These are phyloP conservation scores for Catocala fraxini DNA, from an alignment of 2,888 invertebrate species.

Conservation along the genomic window DNA sequence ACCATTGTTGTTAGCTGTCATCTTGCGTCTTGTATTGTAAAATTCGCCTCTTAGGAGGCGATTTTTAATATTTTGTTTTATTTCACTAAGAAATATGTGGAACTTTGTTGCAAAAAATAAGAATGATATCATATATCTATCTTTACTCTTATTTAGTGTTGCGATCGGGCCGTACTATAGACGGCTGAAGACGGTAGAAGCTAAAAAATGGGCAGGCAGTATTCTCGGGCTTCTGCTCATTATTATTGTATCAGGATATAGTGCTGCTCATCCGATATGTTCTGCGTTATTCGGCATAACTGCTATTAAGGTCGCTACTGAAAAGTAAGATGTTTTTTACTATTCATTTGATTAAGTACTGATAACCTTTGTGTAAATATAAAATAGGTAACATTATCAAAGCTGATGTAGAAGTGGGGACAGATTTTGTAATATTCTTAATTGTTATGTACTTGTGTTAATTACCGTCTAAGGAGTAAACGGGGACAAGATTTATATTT, in stretches of 20 bases:
- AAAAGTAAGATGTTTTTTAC: conserved; percentile 66
- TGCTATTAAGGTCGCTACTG: conserved; percentile 73
- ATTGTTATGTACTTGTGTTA: too few species aligned
- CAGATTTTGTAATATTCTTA: too few species aligned
- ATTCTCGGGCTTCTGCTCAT: conserved; percentile 73
- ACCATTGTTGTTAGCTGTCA: too few species aligned
- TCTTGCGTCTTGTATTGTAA: too few species aligned
- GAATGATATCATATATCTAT: conserved; percentile 92
- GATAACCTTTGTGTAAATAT: background rate
- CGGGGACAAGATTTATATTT: too few species aligned
- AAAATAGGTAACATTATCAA: too few species aligned
- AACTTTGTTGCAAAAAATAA: conserved; percentile 87
- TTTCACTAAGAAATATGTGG: conserved; percentile 59
- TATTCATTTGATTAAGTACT: background rate
- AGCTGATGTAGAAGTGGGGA: too few species aligned
- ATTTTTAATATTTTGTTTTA: background rate
- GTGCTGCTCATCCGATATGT: conserved; percentile 75
- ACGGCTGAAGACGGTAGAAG: conserved; percentile 68
- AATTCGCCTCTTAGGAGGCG: background rate
- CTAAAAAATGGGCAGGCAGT: conserved; percentile 87
- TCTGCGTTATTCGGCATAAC: conserved; percentile 71
- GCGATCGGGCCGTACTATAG: conserved; percentile 90
- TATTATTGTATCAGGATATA: conserved; percentile 74
- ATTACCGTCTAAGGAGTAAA: too few species aligned
- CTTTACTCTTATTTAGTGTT: conserved; percentile 90